Base-by-base conservation (phyloP, 2,888 invertebrate species). In the Creontiades dilutus region DNA sequence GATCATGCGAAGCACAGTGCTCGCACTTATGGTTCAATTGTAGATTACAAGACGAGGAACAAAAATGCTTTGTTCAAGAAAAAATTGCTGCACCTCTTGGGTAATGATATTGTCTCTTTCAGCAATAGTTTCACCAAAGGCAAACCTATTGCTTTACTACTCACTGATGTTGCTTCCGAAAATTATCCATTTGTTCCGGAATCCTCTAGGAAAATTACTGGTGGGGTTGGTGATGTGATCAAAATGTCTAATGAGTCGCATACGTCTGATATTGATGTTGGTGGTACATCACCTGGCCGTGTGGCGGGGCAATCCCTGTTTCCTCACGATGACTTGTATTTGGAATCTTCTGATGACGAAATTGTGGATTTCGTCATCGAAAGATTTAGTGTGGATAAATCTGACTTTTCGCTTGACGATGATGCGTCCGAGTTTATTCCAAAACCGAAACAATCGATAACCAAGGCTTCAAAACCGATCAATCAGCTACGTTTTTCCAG, bases 51-150 rank as follows among this genome's bases (percentile, higher is more conserved):
- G 0, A n/a, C 0, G 2, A 81, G 89, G 46, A 89, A 89, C 28
- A 46, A 13, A 37, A 19, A 55, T 0, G 12, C n/a, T 3, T 19
- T 68, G 19, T 89, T 82, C 61, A 68, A 57, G 68, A 16, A 46
- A 37, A 76, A 48, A 23, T 28, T 37, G 13, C 3, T 11, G 46
- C 9, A 19, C 28, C n/a, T 28, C 7, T 16, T 89, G 7, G 13
- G 61, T 12, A 14, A 48, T 27, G 46, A 82, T 1, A 46, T 82
- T 12, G 3, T 28, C 37, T 89, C 89, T 16, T 89, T 47, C 61
- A 46, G 46, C 46, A 89, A 89, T 37, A 23, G 89, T 12, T 89
- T 61, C 28, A 19, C 57, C 19, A 89, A 82, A 82, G 48, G 11
- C 0, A 52, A 81, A 46, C 87, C 87, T 19, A 23, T 87, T 16